Evolutionary conservation across 2,888 invertebrate genomes (phyloP).

Genomic region (Ophioninae sp.): DNA sequence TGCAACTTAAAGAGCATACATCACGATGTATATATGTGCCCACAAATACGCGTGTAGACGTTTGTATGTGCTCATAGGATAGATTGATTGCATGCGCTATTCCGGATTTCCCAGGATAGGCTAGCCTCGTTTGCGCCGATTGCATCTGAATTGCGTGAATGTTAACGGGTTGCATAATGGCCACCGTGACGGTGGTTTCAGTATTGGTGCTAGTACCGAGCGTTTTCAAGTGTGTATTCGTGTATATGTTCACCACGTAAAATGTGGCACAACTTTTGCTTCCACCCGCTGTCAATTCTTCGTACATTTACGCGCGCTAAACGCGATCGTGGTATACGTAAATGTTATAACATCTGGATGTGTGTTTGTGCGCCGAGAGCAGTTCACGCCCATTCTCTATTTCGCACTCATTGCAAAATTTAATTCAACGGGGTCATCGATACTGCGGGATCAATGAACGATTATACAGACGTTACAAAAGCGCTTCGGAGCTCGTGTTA

Average conservation of each 20-base stretch:
- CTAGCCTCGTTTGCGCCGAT: conserved; percentile 69
- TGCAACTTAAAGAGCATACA: neutral
- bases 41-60: neutral
- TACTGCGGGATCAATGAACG: conserved; percentile 61
- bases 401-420: conserved; percentile 62
- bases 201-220: conserved; percentile 50
- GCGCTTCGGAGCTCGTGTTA: conserved; percentile 23
- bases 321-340: conserved; percentile 7
- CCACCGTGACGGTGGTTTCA: conserved; percentile 60
- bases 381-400: conserved; percentile 63
- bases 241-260: conserved; percentile 34
- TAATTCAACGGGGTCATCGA: conserved; percentile 64
- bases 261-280: conserved; percentile 62
- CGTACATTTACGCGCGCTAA: neutral
- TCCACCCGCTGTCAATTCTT: conserved; percentile 40
- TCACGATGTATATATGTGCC: neutral
- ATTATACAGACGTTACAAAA: conserved; percentile 62
- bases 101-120: conserved; percentile 69
- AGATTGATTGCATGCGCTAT: conserved; percentile 56
- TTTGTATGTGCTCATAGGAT: conserved; percentile 19
- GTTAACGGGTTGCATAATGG: conserved; percentile 71
- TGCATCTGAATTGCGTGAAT: conserved; percentile 74
- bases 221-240: conserved; percentile 23
- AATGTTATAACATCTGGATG: conserved; percentile 7
- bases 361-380: conserved; percentile 16